A percentile compares a stretch with the other conserved stretches of the same genome.
These are phyloP conservation scores for Aleiodes sp. DNA, from an alignment of 1,140 invertebrate species.

Conservation along the genomic window DNA sequence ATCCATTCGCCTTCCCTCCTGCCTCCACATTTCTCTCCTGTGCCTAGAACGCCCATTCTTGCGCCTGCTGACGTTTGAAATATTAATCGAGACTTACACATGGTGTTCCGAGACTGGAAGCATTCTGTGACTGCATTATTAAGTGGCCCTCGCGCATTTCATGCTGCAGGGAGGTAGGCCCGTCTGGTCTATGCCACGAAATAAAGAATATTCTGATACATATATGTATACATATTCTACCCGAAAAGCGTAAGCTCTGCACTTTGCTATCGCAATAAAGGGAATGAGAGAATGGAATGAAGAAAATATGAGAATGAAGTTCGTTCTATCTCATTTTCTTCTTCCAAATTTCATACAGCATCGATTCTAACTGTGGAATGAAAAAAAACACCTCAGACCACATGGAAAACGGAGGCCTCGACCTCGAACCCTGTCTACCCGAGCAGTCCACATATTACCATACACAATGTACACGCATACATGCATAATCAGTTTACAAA, in stretches of 20 bases:
- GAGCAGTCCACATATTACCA: too few species aligned
- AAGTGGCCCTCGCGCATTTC: constrained; percentile 42
- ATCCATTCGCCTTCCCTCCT: not conserved
- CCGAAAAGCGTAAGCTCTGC: not conserved
- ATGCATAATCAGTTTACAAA: not conserved
- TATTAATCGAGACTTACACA: constrained; percentile 61
- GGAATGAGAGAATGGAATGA: not conserved
- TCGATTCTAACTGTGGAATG: too few species aligned
- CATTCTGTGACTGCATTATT: constrained; percentile 57
- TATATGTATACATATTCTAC: not conserved
- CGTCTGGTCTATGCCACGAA: constrained; percentile 23
- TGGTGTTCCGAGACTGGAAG: constrained; percentile 46
- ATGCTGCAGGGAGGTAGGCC: constrained; percentile 1
- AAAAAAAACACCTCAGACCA: too few species aligned
- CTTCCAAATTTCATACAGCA: not conserved
- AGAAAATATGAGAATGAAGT: constrained; percentile 16
- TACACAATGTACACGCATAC: not conserved
- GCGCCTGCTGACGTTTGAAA: constrained; percentile 49
- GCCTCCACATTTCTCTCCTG: not conserved
- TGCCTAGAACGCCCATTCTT: constrained; percentile 32
- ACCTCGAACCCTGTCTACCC: too few species aligned
- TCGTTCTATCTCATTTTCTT: not conserved
- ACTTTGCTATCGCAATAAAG: constrained; percentile 1
- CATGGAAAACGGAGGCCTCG: too few species aligned
- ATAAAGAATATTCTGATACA: constrained; percentile 39